Conservation (phyloP, 2,888 invertebrate genomes). For the Apomyelois bistriatella region DNA sequence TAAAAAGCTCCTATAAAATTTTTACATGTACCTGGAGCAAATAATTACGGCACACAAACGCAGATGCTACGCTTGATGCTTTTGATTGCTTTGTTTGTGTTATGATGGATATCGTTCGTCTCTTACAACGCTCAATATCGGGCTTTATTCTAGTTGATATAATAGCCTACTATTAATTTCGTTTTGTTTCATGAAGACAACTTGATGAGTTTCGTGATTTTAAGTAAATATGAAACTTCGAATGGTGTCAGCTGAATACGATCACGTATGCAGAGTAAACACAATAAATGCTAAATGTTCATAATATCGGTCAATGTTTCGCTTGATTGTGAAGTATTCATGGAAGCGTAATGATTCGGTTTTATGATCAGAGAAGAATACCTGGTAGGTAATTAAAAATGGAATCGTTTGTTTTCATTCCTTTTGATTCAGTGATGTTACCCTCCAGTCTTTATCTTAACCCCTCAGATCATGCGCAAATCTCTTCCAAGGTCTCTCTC, state of each 20-base stretch:
- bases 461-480: too few relatives aligned
- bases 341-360: conserved; percentile 9
- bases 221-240: conserved; percentile 10
- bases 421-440: neutral
- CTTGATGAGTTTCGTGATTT: conserved; percentile 13
- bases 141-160: conserved; percentile 30
- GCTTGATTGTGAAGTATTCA: conserved; percentile 13
- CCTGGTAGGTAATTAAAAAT: neutral
- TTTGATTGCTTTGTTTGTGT: conserved; percentile 46
- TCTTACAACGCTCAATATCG: conserved; percentile 25
- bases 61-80: conserved; percentile 33
- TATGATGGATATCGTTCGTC: conserved; percentile 38
- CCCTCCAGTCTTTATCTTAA: too few relatives aligned
- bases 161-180: conserved; percentile 28
- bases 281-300: conserved; percentile 13
- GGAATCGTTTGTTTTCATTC: neutral
- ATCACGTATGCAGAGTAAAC: conserved; percentile 15
- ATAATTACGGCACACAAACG: conserved; percentile 41
- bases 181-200: conserved; percentile 19
- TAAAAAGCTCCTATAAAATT: conserved; percentile 51
- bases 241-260: conserved; percentile 13
- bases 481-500: too few relatives aligned
- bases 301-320: conserved; percentile 12
- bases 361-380: conserved; percentile 1
- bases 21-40: conserved; percentile 41